Percentiles rank a stretch among this genome's conserved stretches.
phyloP scores from a whole-genome alignment of 2,888 invertebrate genomes.

The Drosophila anomelani region DNA sequence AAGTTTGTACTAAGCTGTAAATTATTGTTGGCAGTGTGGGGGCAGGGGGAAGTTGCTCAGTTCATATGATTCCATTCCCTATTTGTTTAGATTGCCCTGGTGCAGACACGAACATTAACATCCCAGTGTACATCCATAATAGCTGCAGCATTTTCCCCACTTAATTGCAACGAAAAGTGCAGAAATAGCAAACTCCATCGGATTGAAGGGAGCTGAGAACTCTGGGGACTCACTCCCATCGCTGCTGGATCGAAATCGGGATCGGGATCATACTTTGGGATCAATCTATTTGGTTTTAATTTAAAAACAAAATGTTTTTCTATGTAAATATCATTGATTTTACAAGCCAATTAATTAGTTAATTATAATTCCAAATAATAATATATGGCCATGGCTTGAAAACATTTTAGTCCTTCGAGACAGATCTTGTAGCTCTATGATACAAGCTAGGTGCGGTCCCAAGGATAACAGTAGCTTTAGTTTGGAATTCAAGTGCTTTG shows the following conservation, averaged over 20 bases:
- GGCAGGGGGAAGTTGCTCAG: slow-evolving; percentile 13
- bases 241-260: neutral
- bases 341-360: neutral
- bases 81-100: slow-evolving; percentile 34
- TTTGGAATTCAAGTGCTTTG: neutral
- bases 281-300: slow-evolving; percentile 6
- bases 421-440: neutral
- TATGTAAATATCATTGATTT: no score
- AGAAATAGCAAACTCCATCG: slow-evolving; percentile 32
- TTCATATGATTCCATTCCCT: slow-evolving; percentile 33
- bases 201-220: slow-evolving; percentile 11
- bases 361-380: neutral
- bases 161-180: slow-evolving; percentile 56
- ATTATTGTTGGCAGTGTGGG: neutral
- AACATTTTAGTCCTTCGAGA: neutral
- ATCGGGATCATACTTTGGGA: neutral
- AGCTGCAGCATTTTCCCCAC: slow-evolving; percentile 53
- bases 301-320: neutral
- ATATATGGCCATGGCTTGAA: neutral
- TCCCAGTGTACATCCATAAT: slow-evolving; percentile 11
- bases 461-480: neutral
- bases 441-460: neutral
- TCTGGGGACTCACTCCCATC: slow-evolving; percentile 11
- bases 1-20: rapidly evolving
- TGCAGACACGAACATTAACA: slow-evolving; percentile 46